These are phyloP conservation scores for Micropoecilia bifurca DNA, from an alignment of 2,797 vertebrate species.

Conservation along the genomic window DNA sequence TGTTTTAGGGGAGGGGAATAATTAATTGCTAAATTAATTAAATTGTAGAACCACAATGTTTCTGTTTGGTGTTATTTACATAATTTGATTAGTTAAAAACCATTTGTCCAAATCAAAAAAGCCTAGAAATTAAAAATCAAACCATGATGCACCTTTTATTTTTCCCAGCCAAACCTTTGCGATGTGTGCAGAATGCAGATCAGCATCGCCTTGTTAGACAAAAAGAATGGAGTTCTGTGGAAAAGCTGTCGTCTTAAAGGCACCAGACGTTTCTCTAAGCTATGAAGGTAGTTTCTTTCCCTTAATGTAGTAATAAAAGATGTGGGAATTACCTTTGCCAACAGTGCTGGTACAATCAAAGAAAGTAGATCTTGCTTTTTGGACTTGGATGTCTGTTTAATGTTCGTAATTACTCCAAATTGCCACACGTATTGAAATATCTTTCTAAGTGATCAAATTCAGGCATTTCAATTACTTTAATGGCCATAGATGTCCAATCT, in stretches of 20 bases:
- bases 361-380: not conserved
- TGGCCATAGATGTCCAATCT: not conserved
- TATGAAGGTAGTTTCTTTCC: not conserved
- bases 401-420: not conserved
- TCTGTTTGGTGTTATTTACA: not conserved
- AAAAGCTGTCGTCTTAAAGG: not conserved
- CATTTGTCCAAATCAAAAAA: not conserved
- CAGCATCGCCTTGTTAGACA: not conserved
- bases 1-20: not conserved
- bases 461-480: not conserved
- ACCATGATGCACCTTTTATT: not conserved
- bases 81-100: constrained; percentile 8
- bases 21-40: constrained; percentile 8
- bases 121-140: not conserved
- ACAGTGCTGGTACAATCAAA: not conserved
- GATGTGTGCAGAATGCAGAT: constrained; percentile 2
- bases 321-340: not conserved
- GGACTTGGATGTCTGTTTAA: not conserved
- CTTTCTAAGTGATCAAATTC: not conserved
- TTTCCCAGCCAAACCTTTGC: not conserved
- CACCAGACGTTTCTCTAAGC: constrained; percentile 24
- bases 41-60: constrained; percentile 1
- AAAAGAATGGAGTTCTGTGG: not conserved
- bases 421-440: not conserved
- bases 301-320: not conserved